phyloP scores from a whole-genome alignment of 1,140 invertebrate species.

The Ectropis grisescens region DNA sequence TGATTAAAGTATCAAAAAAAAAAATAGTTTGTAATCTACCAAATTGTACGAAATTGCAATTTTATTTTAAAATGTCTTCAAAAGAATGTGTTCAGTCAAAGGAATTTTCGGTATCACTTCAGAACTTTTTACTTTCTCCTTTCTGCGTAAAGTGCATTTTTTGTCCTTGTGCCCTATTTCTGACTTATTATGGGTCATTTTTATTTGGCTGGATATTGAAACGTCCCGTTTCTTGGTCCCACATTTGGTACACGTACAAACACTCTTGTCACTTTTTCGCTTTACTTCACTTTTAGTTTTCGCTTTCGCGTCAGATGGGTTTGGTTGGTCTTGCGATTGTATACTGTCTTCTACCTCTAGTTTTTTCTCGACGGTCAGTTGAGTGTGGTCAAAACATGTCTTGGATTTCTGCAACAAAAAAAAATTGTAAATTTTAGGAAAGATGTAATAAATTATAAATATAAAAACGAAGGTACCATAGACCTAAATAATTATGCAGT shows the following conservation, averaged over 20 bases:
- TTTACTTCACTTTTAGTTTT: constrained; percentile 13
- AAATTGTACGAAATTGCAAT: too few relatives aligned
- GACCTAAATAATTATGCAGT: background rate
- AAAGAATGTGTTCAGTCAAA: constrained; percentile 44
- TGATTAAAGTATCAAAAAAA: too few relatives aligned
- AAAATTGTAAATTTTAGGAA: constrained; percentile 1
- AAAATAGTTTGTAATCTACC: too few relatives aligned
- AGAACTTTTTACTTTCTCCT: constrained; percentile 37
- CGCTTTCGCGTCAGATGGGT: constrained; percentile 13
- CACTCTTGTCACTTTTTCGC: constrained; percentile 20
- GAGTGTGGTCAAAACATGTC: constrained; percentile 53
- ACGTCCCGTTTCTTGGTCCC: constrained; percentile 44
- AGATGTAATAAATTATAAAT: too few relatives aligned
- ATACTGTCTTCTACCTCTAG: constrained; percentile 8
- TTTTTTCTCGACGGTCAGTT: constrained; percentile 26
- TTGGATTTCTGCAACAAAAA: constrained; percentile 43
- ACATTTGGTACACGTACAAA: constrained; percentile 30
- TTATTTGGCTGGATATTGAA: constrained; percentile 46
- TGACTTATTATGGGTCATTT: constrained; percentile 51
- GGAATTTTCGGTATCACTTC: constrained; percentile 38
- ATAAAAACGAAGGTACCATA: too few relatives aligned
- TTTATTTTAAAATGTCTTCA: constrained; percentile 54
- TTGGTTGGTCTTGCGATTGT: constrained; percentile 9
- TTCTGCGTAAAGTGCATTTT: constrained; percentile 44
- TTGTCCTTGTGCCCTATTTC: constrained; percentile 42